Base-by-base conservation (phyloP, 2,888 invertebrate genomes). In the Coenonympha arcania region DNA sequence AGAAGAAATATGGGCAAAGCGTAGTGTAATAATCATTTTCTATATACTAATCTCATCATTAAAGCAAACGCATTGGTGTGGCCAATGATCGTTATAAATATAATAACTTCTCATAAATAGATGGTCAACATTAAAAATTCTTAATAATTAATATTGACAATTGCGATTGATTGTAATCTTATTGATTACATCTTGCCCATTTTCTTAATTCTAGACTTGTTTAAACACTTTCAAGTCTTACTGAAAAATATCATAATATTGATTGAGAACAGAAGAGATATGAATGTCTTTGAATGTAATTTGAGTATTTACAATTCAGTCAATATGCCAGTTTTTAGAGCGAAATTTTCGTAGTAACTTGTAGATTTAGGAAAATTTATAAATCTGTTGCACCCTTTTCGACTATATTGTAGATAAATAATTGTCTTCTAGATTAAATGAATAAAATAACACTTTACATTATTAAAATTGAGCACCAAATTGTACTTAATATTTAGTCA, bases 401-500 rank as follows among this genome's bases (percentile, higher is more conserved):
- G 64, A 73, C 73, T 62, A 76, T 62, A 76, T 71, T 80, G 79
- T 84, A 82, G 82, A 78, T 83, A 82, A 82, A 79, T 78, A 78
- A 76, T n/a, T 65, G 72, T 72, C 65, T 39, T 68, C 68, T 79
- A 80, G 74, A 75, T 73, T 78, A 74, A 68, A 67, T 64, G 39
- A 56, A 76, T 73, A 79, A 81, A 56, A 76, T 73, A 79, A 81
- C 82, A 82, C 81, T 76, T 61, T 79, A 81, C 77, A 77, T 80
- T 75, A 80, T 76, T 73, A 76, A 64, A 77, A 76, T 79, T 80
- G 85, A 86, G 85, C 85, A 86, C 85, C 85, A 85, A 86, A 85
- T 85, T 79, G 85, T 86, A 86, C 85, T 86, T 86, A 85, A 82
- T 83, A 78, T 80, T 84, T 84, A 85, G 82, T 80, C 78, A 85